Evolutionary conservation across 2,888 invertebrate genomes (phyloP), one percentile per base, ranked within the genome.

Genomic region (Heliothis peltigera): DNA sequence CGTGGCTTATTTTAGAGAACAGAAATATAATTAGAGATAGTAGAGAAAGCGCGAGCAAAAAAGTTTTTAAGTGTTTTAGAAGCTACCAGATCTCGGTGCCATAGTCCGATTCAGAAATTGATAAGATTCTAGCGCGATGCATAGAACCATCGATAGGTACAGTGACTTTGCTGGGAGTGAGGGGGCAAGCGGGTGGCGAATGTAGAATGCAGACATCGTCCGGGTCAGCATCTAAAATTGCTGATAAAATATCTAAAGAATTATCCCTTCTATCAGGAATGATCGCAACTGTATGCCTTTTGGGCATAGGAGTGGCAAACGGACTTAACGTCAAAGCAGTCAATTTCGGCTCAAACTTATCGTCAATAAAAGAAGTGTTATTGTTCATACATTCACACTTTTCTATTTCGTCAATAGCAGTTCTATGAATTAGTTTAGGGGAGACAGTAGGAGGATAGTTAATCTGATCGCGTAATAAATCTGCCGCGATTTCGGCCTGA

Each of bases 71-170:
- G 5, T 51, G 18, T 17, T 56, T 68, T 15, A 44, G 43, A 70
- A 51, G 83, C 93, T 95, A 97, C 97, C 97, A 97, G 87, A 97
- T 97, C 94, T 97, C 97, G 61, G 97, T 97, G 71, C 96, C 96
- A 79, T 95, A 95, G 77, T 96, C 96, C 15, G 96, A 94, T 84
- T 94, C 95, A 63, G 95, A 93, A 71, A 96, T 95, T 64, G 96
- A 96, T 74, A 97, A 94, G 70, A 97, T 96, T 85, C 96, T 95
- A 64, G 96, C 97, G 77, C 96, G 95, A 87, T 96, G 96, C 88
- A 95, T 94, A 67, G 93, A 94, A 73, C 95, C 93, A 89, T 96
- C 96, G 57, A 93, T 92, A 72, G 96, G 96, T 83, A 96, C 94
- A 70, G 96, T 96, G 61, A 96, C 96, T 88, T 96, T 96, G 88